Conservation (phyloP, 2,888 invertebrate species). For the Sesamia inferens region DNA sequence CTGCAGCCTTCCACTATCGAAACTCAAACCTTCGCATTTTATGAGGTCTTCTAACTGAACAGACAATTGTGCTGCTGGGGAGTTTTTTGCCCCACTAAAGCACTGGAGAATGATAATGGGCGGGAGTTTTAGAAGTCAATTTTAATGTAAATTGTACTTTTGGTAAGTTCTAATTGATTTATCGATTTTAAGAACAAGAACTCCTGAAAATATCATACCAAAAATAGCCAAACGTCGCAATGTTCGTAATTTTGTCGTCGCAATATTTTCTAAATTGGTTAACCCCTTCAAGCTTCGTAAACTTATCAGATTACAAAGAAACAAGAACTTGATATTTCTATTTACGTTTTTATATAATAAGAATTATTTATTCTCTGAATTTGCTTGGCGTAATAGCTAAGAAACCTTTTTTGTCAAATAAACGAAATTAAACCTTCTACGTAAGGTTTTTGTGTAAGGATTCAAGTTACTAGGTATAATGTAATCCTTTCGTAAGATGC, state of each 20-base stretch:
- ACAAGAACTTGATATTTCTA: conserved; percentile 31
- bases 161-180: background rate
- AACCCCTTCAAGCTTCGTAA: background rate
- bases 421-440: conserved; percentile 27
- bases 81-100: background rate
- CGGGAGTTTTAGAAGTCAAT: background rate
- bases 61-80: background rate
- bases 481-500: background rate
- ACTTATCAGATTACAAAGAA: conserved; percentile 2
- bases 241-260: background rate
- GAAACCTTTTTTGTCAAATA: conserved; percentile 21
- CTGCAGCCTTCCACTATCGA: background rate
- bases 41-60: background rate
- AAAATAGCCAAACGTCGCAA: background rate
- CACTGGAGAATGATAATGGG: background rate
- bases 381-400: conserved; percentile 13
- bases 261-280: background rate
- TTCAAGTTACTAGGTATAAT: conserved; percentile 12
- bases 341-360: conserved; percentile 24
- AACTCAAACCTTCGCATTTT: background rate
- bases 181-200: background rate
- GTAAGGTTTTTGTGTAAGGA: conserved; percentile 32
- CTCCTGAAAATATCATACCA: background rate
- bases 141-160: background rate
- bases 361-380: conserved; percentile 8